phyloP scores from a whole-genome alignment of 1,140 invertebrate species.

The Euura lappo region DNA sequence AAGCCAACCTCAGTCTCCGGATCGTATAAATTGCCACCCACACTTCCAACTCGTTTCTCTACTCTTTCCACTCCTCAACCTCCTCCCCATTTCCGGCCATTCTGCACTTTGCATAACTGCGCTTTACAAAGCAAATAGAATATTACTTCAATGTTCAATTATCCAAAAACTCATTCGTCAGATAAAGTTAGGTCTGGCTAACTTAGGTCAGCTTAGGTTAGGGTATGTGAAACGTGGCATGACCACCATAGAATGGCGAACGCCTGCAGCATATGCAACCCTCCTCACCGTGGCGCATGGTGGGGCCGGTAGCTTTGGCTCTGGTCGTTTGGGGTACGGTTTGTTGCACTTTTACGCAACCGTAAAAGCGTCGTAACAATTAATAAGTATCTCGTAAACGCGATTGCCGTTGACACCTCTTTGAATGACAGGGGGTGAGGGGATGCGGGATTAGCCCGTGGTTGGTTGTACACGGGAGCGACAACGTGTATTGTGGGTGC shows the following conservation, averaged over 20 bases:
- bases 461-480: neutral
- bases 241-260: too few relatives aligned
- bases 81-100: neutral
- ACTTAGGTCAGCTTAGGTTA: too few relatives aligned
- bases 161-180: neutral
- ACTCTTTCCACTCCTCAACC: neutral
- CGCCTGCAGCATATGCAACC: neutral
- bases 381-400: slow-evolving; percentile 64
- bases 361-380: slow-evolving; percentile 62
- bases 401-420: slow-evolving; percentile 61
- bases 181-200: too few relatives aligned
- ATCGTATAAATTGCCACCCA: slow-evolving; percentile 7
- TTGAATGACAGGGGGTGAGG: slow-evolving; percentile 53
- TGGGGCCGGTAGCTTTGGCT: slow-evolving; percentile 32
- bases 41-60: neutral
- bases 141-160: slow-evolving; percentile 5
- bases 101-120: slow-evolving; percentile 6
- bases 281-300: neutral
- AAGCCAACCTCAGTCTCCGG: slow-evolving; percentile 37
- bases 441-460: neutral
- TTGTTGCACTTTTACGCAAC: slow-evolving; percentile 55
- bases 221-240: too few relatives aligned
- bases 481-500: neutral
- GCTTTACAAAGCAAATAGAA: slow-evolving; percentile 1
- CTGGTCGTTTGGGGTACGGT: slow-evolving; percentile 44